Conservation (phyloP, 1,140 invertebrate species). For the Aphidius gifuensis region DNA sequence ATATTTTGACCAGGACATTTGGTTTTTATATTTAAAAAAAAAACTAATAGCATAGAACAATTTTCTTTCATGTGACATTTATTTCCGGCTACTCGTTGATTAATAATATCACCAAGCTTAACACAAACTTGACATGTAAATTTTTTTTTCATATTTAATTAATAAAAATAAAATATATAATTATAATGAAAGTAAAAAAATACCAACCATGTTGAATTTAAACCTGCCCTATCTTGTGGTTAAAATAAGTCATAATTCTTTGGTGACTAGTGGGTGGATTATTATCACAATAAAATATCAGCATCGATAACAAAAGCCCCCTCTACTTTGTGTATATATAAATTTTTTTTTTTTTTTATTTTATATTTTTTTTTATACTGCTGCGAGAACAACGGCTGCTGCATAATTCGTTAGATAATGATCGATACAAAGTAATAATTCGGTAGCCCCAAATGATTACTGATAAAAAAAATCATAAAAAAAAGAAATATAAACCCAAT, state of each 20-base stretch:
- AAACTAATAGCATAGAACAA: too few species aligned
- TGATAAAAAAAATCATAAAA: neutral
- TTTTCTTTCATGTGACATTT: too few species aligned
- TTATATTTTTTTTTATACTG: neutral
- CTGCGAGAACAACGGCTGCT: constrained; percentile 26
- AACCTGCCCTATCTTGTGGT: constrained; percentile 25
- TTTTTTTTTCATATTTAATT: too few species aligned
- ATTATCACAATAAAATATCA: constrained; percentile 20
- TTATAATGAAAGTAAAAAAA: neutral
- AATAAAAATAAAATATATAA: neutral
- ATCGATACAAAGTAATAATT: constrained; percentile 24
- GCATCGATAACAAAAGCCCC: constrained; percentile 26
- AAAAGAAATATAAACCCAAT: neutral
- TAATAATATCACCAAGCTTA: too few species aligned
- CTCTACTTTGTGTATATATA: constrained; percentile 17
- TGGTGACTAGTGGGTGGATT: constrained; percentile 32
- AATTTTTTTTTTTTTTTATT: constrained; percentile 15
- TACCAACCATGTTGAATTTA: neutral
- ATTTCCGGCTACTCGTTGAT: too few species aligned
- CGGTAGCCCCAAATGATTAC: constrained; percentile 7
- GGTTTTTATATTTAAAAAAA: too few species aligned
- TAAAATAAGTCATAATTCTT: constrained; percentile 39
- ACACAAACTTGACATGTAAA: too few species aligned
- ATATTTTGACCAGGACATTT: too few species aligned
- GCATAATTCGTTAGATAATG: constrained; percentile 30